Evolutionary conservation across 2,888 invertebrate species (phyloP).

Genomic region (Sarcophaga carnaria): DNA sequence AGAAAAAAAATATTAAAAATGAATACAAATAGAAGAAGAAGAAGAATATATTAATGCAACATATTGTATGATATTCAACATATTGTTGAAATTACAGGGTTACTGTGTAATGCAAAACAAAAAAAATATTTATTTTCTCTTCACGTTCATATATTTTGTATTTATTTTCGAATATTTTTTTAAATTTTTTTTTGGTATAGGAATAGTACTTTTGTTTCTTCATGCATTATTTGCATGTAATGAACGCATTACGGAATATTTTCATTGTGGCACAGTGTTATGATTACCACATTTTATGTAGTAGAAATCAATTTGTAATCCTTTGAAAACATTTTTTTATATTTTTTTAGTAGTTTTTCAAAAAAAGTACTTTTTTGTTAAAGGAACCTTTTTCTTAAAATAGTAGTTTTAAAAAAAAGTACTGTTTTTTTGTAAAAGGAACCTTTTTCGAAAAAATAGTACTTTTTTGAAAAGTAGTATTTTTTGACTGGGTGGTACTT

Average conservation of each 20-base stretch:
- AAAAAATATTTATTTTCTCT: background rate
- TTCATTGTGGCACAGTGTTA: constrained; percentile 39
- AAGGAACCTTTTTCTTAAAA: too few relatives aligned
- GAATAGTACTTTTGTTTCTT: constrained; percentile 5
- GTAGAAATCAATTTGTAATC: background rate
- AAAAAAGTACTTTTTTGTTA: too few relatives aligned
- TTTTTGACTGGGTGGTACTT: too few relatives aligned
- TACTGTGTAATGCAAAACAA: constrained; percentile 21
- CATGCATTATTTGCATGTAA: constrained; percentile 51
- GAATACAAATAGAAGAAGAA: too few relatives aligned
- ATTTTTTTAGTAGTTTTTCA: too few relatives aligned
- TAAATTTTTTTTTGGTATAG: constrained; percentile 37
- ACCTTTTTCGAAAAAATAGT: too few relatives aligned
- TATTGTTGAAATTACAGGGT: constrained; percentile 56
- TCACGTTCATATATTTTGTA: background rate
- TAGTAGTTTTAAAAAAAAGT: too few relatives aligned
- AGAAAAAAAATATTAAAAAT: too few relatives aligned
- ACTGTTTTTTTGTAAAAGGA: too few relatives aligned
- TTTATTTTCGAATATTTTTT: constrained; percentile 6
- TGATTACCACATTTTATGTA: background rate
- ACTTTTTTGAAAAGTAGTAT: too few relatives aligned
- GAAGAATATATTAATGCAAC: background rate
- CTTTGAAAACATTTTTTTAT: background rate
- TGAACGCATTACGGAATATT: constrained; percentile 36
- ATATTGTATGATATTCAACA: constrained; percentile 14